A percentile compares a stretch with the other conserved stretches of the same genome.
These are phyloP conservation scores for Smithornis capensis DNA, from an alignment of 2,113 vertebrate genomes.

Conservation along the genomic window DNA sequence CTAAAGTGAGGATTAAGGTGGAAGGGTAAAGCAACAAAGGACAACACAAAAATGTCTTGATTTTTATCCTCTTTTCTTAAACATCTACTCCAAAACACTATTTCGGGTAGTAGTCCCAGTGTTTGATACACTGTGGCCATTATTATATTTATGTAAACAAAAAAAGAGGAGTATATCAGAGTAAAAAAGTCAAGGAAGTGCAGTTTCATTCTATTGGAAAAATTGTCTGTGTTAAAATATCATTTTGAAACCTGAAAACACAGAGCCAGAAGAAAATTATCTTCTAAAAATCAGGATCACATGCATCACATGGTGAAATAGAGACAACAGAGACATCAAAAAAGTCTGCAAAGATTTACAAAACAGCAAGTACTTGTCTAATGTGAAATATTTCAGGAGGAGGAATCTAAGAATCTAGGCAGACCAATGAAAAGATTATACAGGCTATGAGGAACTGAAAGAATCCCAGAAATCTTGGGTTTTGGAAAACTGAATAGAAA, in stretches of 20 bases:
- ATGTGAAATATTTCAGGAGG: not conserved
- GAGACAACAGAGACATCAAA: not conserved
- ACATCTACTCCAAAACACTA: not conserved
- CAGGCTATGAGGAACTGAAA: not conserved
- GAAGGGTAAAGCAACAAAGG: not conserved
- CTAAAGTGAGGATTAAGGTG: not conserved
- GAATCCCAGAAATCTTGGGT: not conserved
- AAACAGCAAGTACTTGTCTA: not conserved
- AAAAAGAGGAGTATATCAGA: not conserved
- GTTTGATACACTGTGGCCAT: not conserved
- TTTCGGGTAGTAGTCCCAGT: not conserved
- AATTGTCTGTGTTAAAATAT: not conserved
- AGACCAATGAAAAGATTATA: not conserved
- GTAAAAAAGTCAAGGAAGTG: not conserved
- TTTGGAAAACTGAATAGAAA: not conserved
- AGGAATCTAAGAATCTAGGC: not conserved
- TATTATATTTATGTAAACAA: not conserved
- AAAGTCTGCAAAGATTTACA: not conserved
- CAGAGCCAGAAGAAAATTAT: not conserved
- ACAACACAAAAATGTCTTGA: not conserved
- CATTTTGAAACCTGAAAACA: not conserved
- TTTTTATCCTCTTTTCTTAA: not conserved
- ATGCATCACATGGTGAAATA: not conserved
- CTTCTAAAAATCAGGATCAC: not conserved
- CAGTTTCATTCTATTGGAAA: not conserved